Base-by-base conservation (phyloP, 2,797 vertebrate species). In the Euthynnus affinis region DNA sequence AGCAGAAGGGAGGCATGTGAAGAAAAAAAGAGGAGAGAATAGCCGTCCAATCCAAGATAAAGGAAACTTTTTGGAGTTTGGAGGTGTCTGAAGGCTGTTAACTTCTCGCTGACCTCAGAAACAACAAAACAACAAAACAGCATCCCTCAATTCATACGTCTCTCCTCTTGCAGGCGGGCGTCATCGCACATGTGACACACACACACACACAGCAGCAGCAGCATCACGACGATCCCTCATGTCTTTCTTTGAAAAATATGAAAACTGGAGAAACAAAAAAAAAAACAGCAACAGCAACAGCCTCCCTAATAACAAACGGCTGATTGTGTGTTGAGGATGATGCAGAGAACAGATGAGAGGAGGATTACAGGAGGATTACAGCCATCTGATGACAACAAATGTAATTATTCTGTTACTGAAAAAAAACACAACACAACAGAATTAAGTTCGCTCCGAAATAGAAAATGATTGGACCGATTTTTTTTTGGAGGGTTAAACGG, bases 361-460 rank as follows among this genome's bases (percentile, higher is more conserved):
- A 77, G 67, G 59, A 82, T 76, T 71, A 76, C 3, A 2, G 6
- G 8, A 65, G 40, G 73, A 55, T 67, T 59, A 70, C 44, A 70
- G 59, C 46, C 66, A 56, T 67, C 52, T 71, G 57, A 78, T 62
- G 67, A 64, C 56, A 74, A 63, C 29, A 56, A 62, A 65, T 61
- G 44, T 22, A 20, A 70, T 76, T 66, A 73, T 70, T 60, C 1
- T 32, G 63, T 48, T 56, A 56, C 48, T 27, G 48, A 58, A 18
- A 53, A 51, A 49, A 53, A 64, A 15, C 14, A 6, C 0, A 25
- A 5, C 0, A 59, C 15, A 18, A 6, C 0, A 29, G 10, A 56
- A n/a, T 14, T 12, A 29, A 23, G 7, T 2, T 18, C 5, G 8
- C 15, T 51, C 23, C 29, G 27, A 72, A 59, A 63, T 1, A 55